Conservation (phyloP, 2,888 invertebrate genomes). For the Melanostoma scalare region DNA sequence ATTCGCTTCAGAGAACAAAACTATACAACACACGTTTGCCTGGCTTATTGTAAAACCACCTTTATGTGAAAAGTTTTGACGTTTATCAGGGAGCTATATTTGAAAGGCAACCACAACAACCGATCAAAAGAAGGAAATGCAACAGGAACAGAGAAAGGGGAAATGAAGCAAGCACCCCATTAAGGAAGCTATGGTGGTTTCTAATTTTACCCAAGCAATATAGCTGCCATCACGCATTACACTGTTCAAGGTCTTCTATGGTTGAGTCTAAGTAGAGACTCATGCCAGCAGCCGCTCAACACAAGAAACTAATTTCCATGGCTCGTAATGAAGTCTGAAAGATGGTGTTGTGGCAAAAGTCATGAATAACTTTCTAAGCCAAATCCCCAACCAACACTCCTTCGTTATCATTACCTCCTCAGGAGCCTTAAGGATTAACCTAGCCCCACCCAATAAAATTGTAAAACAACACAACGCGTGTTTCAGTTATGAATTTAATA, state of each 20-base stretch:
- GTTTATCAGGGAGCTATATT: conserved; percentile 25
- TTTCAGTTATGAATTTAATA: conserved; percentile 46
- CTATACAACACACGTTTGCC: too few species aligned
- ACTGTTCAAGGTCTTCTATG: conserved; percentile 20
- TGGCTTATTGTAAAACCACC: too few species aligned
- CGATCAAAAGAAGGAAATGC: not conserved
- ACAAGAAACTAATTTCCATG: conserved; percentile 32
- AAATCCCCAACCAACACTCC: not conserved
- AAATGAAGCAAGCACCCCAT: conserved; percentile 23
- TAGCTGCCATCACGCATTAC: conserved; percentile 18
- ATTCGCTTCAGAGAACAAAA: too few species aligned
- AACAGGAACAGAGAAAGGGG: conserved; percentile 18
- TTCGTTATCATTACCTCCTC: not conserved
- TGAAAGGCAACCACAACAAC: conserved; percentile 18
- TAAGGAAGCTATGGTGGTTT: conserved; percentile 41
- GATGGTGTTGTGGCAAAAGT: conserved; percentile 19
- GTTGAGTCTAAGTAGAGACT: conserved; percentile 10
- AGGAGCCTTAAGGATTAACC: not conserved
- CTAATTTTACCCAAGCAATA: conserved; percentile 50
- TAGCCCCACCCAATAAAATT: not conserved
- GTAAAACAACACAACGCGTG: conserved; percentile 29
- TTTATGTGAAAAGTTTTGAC: conserved; percentile 31
- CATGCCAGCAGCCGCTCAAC: not conserved
- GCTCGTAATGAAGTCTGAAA: conserved; percentile 16
- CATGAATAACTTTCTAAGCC: conserved; percentile 10